Evolutionary conservation across 2,888 invertebrate species (phyloP), one percentile per base, ranked within the genome.

Genomic region (Hypercompe scribonia): DNA sequence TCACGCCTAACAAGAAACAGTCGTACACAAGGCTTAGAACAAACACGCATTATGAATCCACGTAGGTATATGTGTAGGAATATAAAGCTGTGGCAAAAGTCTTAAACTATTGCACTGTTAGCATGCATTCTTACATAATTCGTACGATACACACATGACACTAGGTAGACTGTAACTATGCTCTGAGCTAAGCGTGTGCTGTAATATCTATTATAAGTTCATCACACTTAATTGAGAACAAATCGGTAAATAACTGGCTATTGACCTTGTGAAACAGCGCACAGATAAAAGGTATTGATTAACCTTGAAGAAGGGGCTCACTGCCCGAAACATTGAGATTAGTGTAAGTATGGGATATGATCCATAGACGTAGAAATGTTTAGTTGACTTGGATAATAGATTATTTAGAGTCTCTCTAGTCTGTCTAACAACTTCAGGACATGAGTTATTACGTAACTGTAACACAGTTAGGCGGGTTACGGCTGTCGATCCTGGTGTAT

Each of bases 191-290:
- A 54, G 28, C 54, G 13, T 54, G 54, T n/a, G 28, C n/a, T 54
- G n/a, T 13, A 54, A 54, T 54, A 54, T 13, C 11, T 28, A 13
- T 54, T n/a, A n/a, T 54, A 83, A 83, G 77, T 68, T 63, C 61
- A 73, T 73, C 66, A 61, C 71, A 73, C 71, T 78, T 39, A 73
- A 70, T 74, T 71, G 67, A 72, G 61, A 78, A 69, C 72, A 66
- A 74, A 15, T 61, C 28, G 58, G 75, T 78, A 66, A 76, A 54
- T 74, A 65, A 73, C 69, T 65, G 74, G 70, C 54, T 73, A 71
- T 67, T 71, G 75, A 78, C 84, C 84, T 82, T 82, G 79, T 67
- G 65, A 54, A 73, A 78, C 39, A 50, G 68, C 72, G n/a, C 61
- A 58, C 42, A 73, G 64, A 73, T 50, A 63, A 24, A 74, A 75